Evolutionary conservation across 2,113 vertebrate genomes (phyloP), one percentile per base, ranked within the genome.

Genomic region (Salminus brasiliensis): DNA sequence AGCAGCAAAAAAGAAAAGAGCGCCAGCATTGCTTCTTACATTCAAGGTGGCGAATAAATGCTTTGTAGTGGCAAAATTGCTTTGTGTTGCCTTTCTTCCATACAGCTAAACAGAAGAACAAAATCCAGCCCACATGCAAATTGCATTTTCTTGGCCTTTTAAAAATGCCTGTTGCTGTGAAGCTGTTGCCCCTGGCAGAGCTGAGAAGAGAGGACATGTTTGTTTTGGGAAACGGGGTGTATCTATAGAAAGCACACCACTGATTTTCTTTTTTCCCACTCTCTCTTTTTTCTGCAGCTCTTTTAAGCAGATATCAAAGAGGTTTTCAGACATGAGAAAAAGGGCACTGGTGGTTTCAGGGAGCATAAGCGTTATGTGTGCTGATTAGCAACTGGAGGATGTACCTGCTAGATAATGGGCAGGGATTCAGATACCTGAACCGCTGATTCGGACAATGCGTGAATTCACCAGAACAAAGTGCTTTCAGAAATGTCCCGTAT

Each of bases 251-350:
- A 47, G 29, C 30, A 76, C 34, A 52, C 16, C 29, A 49, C 18
- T 49, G 18, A 30, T 29, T 10, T 71, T 11, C n/a, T 36, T 25
- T 34, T 32, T 11, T 72, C 29, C 12, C 3, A 27, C 16, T 32
- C 53, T 74, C 27, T 25, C 29, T 62, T 41, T 71, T 47, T 30
- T 7, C 10, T 23, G 27, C 29, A 36, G 23, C 25, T 67, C n/a
- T 82, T 73, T 78, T 23, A 68, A 73, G 59, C 47, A 15, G 30
- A 25, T 45, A 71, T 71, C 57, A 82, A 72, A 72, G 45, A 5
- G 21, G 36, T 71, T 60, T n/a, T 78, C 52, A 71, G 39, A 79
- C 62, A 72, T 63, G 29, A 36, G 41, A 32, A 63, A 78, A 69
- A 59, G 13, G 13, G 8, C 49, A 34, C 21, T 59, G 76, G 43